Base-by-base conservation (phyloP, 30 jellyfish, hydroid and myxozoan species). In the Sanderia malayensis region DNA sequence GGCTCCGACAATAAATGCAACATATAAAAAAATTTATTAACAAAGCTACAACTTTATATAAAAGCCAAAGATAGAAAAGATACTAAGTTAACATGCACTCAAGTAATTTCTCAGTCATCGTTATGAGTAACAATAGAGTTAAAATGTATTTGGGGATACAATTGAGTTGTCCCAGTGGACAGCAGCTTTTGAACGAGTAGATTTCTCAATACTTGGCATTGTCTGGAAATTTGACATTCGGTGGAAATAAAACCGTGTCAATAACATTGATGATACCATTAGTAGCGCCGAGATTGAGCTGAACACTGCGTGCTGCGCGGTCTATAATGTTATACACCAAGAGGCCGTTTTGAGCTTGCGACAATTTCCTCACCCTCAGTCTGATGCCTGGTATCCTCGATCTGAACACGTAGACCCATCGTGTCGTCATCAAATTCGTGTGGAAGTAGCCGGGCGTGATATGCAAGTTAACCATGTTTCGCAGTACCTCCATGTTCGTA, bases 371-470 rank as follows among this genome's bases (percentile, higher is more conserved):
- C 11, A 79, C 82, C 25, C 82, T 58, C 69, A 78, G 60, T 52
- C 62, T 26, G 18, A 27, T 45, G 7, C 80, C 80, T 18, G 28
- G 52, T 23, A 47, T 62, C 21, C 70, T 63, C 15, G 89, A 64
- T 31, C 62, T 34, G 76, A 78, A 78, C 60, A 66, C 82, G 33
- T 78, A 78, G 8, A 78, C 67, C 89, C 89, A 78, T 33, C 61
- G 46, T 21, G 61, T 52, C 9, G 81, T 78, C 89, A 78, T 78
- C 46, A 78, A 67, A 13, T 78, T 67, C 15, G 89, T 78, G 69
- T 70, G 60, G 80, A 78, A 78, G 55, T 78, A 78, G 24, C 89
- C 89, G 17, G 89, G 89, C 62, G 89, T 78, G n/a, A 78, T 46
- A 46, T 78, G 89, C 45, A 26, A 78, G 23, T 78, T 58, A 31